A percentile compares a stretch with the other conserved stretches of the same genome.
These are phyloP conservation scores for Tachycineta bicolor DNA, from an alignment of 2,113 vertebrate genomes.

Conservation along the genomic window DNA sequence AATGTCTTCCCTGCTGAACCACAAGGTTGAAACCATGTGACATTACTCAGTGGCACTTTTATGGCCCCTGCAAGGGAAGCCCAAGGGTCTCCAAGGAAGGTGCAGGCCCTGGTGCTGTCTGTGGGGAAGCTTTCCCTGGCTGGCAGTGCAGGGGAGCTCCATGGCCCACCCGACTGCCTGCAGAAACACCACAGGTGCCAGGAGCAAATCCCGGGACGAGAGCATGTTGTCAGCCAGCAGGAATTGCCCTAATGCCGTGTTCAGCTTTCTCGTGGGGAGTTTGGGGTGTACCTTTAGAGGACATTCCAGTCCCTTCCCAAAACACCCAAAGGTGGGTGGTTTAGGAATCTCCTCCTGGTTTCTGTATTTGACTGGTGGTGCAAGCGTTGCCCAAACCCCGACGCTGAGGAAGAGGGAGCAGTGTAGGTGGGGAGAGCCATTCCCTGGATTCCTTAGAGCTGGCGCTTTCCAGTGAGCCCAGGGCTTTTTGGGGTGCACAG, in stretches of 20 bases:
- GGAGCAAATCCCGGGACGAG: background rate
- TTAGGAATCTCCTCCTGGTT: background rate
- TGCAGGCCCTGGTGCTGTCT: background rate
- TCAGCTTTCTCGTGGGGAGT: background rate
- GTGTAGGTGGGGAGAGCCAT: background rate
- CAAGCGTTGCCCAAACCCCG: background rate
- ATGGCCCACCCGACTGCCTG: accelerated
- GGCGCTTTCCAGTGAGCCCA: accelerated
- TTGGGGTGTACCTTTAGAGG: background rate
- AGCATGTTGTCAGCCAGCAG: background rate
- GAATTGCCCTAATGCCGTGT: background rate
- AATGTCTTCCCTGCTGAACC: background rate
- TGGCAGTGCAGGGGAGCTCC: background rate
- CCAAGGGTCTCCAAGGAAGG: background rate
- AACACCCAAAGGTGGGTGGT: background rate
- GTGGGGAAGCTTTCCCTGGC: background rate
- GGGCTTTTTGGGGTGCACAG: background rate
- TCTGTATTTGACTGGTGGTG: background rate
- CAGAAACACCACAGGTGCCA: background rate
- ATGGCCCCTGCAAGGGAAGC: background rate
- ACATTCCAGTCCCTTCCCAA: background rate
- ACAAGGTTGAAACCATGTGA: background rate
- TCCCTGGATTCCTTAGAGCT: background rate
- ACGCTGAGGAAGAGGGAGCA: accelerated
- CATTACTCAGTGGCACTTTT: background rate